Evolutionary conservation across 2,888 invertebrate genomes (phyloP), one percentile per base, ranked within the genome.

Genomic region (Gerris lacustris): DNA sequence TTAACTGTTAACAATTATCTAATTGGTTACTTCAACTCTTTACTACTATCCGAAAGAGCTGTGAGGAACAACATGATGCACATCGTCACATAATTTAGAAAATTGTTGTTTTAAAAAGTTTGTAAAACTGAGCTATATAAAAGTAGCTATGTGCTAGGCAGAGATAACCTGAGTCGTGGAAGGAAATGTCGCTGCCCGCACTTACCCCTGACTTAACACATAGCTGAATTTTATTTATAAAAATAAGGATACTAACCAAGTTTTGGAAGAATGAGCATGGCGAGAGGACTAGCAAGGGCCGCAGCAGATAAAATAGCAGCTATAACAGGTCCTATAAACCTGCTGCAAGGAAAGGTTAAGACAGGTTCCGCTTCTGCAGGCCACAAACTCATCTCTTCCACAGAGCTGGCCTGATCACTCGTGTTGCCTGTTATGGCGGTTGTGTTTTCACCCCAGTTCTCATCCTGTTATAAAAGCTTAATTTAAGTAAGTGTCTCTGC

Each of bases 371-470:
- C 86, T 45, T 91, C 91, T 31, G 76, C 75, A 67, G 86, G 86
- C 88, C 91, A 92, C 77, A 90, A 89, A 77, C 89, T 90, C 5
- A 92, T 88, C 80, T 95, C 95, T 80, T 96, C 95, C 80, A 94
- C 90, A 0, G 95, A 96, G 76, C 93, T 92, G 5, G 94, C 96
- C 77, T 94, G 94, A 79, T 96, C 97, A 0, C 94, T 96, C 1
- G 96, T 96, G 78, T 96, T 96, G 9, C 96, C 96, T 0, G 97
- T 97, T 47, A 97, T 90, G 0, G 96, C 96, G 0, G 97, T 97
- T 0, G 96, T 96, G 78, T 94, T 96, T 81, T 97, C 97, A n/a
- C 94, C 96, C 97, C 97, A 97, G 80, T 96, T 96, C 79, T 97
- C 97, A 82, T 97, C 97, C 82, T 96, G 91, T 44, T 76, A 73